Conservation (phyloP, 2,888 invertebrate genomes). For the Folsomia manolachei region DNA sequence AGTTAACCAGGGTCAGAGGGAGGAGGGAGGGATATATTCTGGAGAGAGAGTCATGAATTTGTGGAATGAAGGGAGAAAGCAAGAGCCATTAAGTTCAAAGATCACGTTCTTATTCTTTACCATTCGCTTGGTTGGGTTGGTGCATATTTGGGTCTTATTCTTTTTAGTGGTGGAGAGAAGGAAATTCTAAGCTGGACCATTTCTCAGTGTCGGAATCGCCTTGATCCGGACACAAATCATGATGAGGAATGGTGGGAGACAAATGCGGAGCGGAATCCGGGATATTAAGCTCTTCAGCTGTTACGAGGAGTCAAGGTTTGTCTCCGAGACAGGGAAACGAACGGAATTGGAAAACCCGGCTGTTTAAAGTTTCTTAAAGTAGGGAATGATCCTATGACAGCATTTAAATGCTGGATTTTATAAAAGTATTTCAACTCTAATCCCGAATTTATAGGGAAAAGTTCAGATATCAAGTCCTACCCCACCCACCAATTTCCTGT, state of each 20-base stretch:
- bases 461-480: too few species aligned
- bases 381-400: too few species aligned
- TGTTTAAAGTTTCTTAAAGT: too few species aligned
- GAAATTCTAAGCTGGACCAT: background rate
- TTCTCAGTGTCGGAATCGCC: background rate
- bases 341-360: too few species aligned
- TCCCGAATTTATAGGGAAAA: too few species aligned
- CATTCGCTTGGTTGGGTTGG: too few species aligned
- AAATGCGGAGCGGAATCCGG: background rate
- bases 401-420: too few species aligned
- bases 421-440: too few species aligned
- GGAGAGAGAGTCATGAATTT: constrained; percentile 18
- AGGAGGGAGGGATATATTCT: constrained; percentile 1
- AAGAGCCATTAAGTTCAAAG: constrained; percentile 50
- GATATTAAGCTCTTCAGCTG: background rate
- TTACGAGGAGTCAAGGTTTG: background rate
- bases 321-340: too few species aligned
- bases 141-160: too few species aligned
- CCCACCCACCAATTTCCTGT: too few species aligned
- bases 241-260: constrained; percentile 15
- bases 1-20: background rate
- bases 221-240: constrained; percentile 23
- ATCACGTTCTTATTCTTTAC: constrained; percentile 41
- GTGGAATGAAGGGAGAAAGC: constrained; percentile 22
- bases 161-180: background rate